Evolutionary conservation across 2,113 vertebrate species (phyloP), one percentile per base, ranked within the genome.

Genomic region (Pipra filicauda): DNA sequence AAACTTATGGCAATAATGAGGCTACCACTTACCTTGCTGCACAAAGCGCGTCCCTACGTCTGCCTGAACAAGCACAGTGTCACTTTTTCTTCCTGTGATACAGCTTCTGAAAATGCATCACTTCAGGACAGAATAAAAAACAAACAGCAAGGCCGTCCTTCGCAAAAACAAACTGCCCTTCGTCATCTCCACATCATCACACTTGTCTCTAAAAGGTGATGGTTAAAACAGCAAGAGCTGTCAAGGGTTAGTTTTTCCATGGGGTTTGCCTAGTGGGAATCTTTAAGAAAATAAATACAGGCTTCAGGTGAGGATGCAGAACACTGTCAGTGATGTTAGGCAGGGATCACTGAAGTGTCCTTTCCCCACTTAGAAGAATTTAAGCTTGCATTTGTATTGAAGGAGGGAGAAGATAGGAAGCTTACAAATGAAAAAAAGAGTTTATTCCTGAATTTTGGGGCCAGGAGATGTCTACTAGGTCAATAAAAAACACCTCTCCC

Each of bases 171-270:
- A 78, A 67, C 48, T 77, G 72, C 65, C n/a, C 72, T 61, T 91
- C 64, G 82, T 81, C 31, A 18, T 20, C 77, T 57, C 55, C 75
- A 39, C 46, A 93, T 24, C 67, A 31, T 59, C 89, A 69, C 65
- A 27, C 67, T 91, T 67, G 24, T 20, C 26, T 77, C 51, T 71
- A 48, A 84, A 83, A 94, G 20, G 72, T 77, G 78, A 71, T 2
- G 2, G 39, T 37, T 69, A 69, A 73, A 83, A 91, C 48, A 88
- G 55, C 52, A 88, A 94, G 21, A 93, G 79, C 57, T 95, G 85
- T 91, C 48, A 88, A 92, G 44, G 52, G 76, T 90, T 96, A 93
- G 64, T 91, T 91, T 96, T 88, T 48, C 43, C 89, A 48, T 92
- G 75, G 79, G 79, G 90, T 62, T 88, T 80, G 57, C 59, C 52